Conservation (phyloP, 2,888 invertebrate genomes). For the Sphaerophoria rueppellii region DNA sequence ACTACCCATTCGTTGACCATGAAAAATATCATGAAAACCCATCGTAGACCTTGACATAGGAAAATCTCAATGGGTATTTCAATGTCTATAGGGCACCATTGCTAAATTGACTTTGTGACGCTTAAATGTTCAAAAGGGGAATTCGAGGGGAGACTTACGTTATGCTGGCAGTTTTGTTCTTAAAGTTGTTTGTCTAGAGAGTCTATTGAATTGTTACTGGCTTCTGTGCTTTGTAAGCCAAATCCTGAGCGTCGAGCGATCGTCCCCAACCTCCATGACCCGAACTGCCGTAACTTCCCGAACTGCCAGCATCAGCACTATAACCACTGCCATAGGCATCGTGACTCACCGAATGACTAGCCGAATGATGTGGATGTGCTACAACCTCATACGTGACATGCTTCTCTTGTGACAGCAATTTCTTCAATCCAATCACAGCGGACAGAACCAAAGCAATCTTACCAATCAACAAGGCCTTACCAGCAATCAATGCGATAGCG, state of each 20-base stretch:
- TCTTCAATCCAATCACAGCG: constrained; percentile 92
- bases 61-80: constrained; percentile 34
- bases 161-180: background rate
- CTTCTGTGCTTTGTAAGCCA: constrained; percentile 91
- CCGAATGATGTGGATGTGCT: constrained; percentile 91
- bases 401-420: constrained; percentile 90
- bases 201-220: constrained; percentile 80
- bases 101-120: constrained; percentile 48
- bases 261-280: constrained; percentile 90
- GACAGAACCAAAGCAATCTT: constrained; percentile 92
- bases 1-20: constrained; percentile 32
- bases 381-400: constrained; percentile 95
- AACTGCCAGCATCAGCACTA: constrained; percentile 84
- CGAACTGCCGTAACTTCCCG: constrained; percentile 86
- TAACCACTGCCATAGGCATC: constrained; percentile 85
- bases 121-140: background rate
- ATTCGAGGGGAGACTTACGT: background rate
- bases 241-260: constrained; percentile 88
- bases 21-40: constrained; percentile 8
- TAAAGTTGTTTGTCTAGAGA: background rate
- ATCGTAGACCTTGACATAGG: constrained; percentile 56
- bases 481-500: constrained; percentile 92
- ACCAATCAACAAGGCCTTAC: constrained; percentile 92
- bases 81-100: constrained; percentile 4
- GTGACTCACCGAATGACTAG: constrained; percentile 87